Evolutionary conservation across 2,888 invertebrate species (phyloP), one percentile per base, ranked within the genome.

Genomic region (Calameuta filiformis): DNA sequence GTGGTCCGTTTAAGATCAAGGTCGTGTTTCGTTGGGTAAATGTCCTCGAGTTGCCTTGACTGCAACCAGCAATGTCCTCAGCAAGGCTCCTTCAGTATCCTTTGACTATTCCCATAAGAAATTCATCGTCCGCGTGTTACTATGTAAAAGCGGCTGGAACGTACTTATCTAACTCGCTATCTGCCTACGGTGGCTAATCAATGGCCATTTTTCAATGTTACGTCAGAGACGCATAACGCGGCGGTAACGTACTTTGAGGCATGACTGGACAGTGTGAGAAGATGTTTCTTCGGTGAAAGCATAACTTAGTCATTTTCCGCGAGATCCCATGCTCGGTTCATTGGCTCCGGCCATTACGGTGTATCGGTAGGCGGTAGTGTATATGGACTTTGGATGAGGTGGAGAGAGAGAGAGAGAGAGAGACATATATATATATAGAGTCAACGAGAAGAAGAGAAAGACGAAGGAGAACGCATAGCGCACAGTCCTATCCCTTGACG

Each of bases 1-100:
- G 82, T 82, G 86, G 83, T 86, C 84, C 86, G 83, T 87, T 87
- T 85, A 87, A 87, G 87, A 88, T 88, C 87, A 88, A 88, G 88
- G 87, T 84, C 87, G 87, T 76, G 78, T 82, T 84, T 88, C 85
- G 83, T 84, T 87, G 83, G 87, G 88, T 87, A 87, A 88, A 88
- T 84, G 87, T 88, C 86, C 87, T 86, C 84, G 80, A 80, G 77
- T 85, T 81, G 82, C 84, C 84, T 86, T 86, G 86, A 84, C 80
- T 82, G 56, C 56, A 56, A 56, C 56, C 56, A 56, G 56, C 56
- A 30, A 35, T 34, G 23, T 56, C 56, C 56, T 56, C 56, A 0
- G 23, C 56, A 56, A 23, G 56, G 23, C 56, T 56, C 23, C 23
- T 56, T 23, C 9, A 23, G 56, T 56, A 23, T 56, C 56, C 56